phyloP scores from a whole-genome alignment of 2,113 vertebrate species.

The Pongo abelii region DNA sequence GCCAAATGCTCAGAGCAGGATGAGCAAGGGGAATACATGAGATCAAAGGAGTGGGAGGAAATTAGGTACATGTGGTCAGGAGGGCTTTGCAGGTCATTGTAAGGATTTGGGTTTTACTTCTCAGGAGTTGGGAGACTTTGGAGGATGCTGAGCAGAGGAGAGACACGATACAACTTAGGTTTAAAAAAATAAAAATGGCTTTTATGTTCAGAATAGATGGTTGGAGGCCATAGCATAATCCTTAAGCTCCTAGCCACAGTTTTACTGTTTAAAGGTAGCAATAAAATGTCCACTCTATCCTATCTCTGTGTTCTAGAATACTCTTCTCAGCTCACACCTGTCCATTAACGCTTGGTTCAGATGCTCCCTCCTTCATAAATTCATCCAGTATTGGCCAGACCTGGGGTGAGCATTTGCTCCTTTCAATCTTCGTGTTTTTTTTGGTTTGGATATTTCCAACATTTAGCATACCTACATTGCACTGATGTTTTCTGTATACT shows the following conservation, averaged over 20 bases:
- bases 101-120: background rate
- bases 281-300: background rate
- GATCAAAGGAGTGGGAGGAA: background rate
- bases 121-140: background rate
- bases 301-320: background rate
- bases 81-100: background rate
- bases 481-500: background rate
- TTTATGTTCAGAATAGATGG: background rate
- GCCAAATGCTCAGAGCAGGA: too few relatives aligned
- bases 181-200: background rate
- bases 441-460: background rate
- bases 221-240: background rate
- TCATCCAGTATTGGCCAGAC: background rate
- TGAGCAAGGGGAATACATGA: background rate
- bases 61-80: accelerated
- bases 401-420: background rate
- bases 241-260: background rate
- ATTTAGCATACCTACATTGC: too few relatives aligned
- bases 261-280: background rate
- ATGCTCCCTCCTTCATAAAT: background rate
- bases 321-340: accelerated
- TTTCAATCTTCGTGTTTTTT: background rate
- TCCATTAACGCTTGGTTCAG: background rate
- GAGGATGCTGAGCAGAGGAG: background rate
- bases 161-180: background rate